Percentiles rank a stretch among this genome's conserved stretches.
These are phyloP conservation scores for Amazona guildingii DNA, from an alignment of 2,113 vertebrate genomes.

Conservation along the genomic window DNA sequence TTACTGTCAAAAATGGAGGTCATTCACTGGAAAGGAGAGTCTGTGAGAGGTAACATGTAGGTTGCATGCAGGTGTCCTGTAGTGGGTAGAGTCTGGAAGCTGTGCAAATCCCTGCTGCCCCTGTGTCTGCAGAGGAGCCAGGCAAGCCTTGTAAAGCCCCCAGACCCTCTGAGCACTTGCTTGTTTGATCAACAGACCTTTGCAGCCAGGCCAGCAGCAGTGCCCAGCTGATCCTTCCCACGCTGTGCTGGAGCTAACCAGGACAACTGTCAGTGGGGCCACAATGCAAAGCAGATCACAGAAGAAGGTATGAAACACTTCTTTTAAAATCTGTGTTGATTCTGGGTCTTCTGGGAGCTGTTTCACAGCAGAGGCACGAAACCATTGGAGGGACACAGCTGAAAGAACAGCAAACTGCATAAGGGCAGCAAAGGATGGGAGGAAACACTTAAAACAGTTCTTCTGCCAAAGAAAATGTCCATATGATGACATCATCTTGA, in stretches of 20 bases:
- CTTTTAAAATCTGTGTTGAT: background rate
- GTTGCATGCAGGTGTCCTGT: background rate
- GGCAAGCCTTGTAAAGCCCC: background rate
- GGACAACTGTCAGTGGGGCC: background rate
- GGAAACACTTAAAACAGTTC: background rate
- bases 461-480: background rate
- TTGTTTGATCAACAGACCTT: background rate
- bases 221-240: accelerated
- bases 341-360: background rate
- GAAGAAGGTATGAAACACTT: background rate
- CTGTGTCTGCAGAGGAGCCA: background rate
- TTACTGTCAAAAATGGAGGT: background rate
- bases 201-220: background rate
- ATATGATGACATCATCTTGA: background rate
- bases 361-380: background rate
- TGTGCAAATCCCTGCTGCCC: background rate
- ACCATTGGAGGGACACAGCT: background rate
- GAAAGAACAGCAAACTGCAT: background rate
- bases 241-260: background rate
- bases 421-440: background rate
- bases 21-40: background rate
- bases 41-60: background rate
- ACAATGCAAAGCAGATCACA: background rate
- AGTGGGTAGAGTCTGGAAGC: background rate
- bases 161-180: accelerated